Conservation (phyloP, 2,888 invertebrate species). For the Nomada ruficornis region DNA sequence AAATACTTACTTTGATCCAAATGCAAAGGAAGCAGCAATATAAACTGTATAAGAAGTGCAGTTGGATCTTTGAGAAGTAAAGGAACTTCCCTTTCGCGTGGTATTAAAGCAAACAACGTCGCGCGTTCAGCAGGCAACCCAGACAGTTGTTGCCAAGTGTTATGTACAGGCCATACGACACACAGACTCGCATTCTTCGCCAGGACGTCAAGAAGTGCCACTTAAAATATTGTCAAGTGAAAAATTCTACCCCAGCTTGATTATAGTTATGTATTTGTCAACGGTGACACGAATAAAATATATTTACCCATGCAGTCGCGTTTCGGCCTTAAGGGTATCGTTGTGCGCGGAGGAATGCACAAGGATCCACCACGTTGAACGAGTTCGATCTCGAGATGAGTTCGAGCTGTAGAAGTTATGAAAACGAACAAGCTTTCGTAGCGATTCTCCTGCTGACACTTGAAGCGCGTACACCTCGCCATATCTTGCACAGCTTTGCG, state of each 20-base stretch:
- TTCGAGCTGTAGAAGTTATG: constrained; percentile 94
- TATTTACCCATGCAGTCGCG: constrained; percentile 91
- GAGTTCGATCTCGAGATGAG: constrained; percentile 96
- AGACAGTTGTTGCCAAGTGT: constrained; percentile 86
- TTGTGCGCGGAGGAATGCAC: constrained; percentile 84
- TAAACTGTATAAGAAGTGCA: constrained; percentile 93
- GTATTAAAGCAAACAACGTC: constrained; percentile 81
- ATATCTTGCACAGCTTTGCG: constrained; percentile 97
- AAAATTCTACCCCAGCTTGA: not conserved
- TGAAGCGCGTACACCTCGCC: constrained; percentile 93
- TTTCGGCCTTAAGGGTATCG: constrained; percentile 89
- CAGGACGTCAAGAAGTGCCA: constrained; percentile 94
- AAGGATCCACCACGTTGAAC: constrained; percentile 95
- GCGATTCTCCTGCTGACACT: constrained; percentile 90
- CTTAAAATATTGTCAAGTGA: constrained; percentile 84
- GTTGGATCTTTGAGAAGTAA: constrained; percentile 94
- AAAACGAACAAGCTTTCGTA: constrained; percentile 93
- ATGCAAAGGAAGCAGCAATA: constrained; percentile 93
- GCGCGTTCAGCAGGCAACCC: constrained; percentile 79
- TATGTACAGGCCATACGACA: constrained; percentile 87
- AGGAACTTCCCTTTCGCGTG: constrained; percentile 89
- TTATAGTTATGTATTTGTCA: too few species aligned
- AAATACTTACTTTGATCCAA: constrained; percentile 92
- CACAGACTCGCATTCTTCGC: constrained; percentile 93
- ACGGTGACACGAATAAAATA: not conserved